Conservation (phyloP, 2,113 vertebrate species). For the Chionomys nivalis region DNA sequence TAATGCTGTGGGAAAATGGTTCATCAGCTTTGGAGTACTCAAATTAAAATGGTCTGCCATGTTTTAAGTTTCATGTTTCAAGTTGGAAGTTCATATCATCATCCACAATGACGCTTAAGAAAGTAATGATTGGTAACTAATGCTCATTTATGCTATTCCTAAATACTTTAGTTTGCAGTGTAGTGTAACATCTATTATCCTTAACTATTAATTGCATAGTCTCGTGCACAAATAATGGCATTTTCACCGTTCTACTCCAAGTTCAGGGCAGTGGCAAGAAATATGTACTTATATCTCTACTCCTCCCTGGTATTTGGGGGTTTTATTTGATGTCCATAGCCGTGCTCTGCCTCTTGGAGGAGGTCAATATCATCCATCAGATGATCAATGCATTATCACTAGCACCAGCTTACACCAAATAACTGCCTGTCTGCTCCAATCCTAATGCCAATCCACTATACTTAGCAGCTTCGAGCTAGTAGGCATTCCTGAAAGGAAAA, state of each 20-base stretch:
- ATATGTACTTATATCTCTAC: not conserved
- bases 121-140: not conserved
- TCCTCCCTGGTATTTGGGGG: slow-evolving; percentile 14
- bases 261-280: not conserved
- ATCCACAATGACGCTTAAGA: not conserved
- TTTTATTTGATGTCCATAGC: slow-evolving; percentile 61
- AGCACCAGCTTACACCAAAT: slow-evolving; percentile 77
- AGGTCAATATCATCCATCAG: slow-evolving; percentile 78
- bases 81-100: not conserved
- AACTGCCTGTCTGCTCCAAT: slow-evolving; percentile 79
- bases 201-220: not conserved
- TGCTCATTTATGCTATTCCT: not conserved
- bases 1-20: not conserved
- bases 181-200: not conserved
- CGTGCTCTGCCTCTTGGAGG: not conserved
- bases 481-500: slow-evolving; percentile 44
- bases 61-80: not conserved
- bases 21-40: not conserved
- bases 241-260: not conserved
- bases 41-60: not conserved
- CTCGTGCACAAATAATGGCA: not conserved
- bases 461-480: slow-evolving; percentile 1
- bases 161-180: slow-evolving; percentile 17
- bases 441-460: slow-evolving; percentile 74
- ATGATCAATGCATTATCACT: slow-evolving; percentile 77